Conservation (phyloP, 2,797 vertebrate species). For the Coranthus polyacanthus region DNA sequence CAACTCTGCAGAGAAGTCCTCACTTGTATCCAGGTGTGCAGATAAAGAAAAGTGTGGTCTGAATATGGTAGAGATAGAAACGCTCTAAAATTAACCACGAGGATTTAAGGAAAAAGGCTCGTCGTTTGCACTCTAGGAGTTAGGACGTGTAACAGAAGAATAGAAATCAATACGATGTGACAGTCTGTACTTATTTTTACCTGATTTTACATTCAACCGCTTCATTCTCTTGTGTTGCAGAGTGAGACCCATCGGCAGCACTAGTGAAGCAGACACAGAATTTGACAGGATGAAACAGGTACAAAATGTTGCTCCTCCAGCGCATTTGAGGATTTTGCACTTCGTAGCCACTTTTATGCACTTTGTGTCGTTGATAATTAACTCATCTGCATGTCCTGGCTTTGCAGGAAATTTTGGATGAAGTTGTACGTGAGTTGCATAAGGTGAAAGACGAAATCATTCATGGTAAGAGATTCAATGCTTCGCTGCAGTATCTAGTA, state of each 20-base stretch:
- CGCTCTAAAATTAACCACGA: neutral
- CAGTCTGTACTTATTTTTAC: too few species aligned
- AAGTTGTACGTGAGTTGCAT: constrained; percentile 98
- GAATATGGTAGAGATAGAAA: constrained; percentile 9
- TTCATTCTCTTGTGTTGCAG: constrained; percentile 76
- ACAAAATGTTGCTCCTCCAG: constrained; percentile 21
- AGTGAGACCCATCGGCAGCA: constrained; percentile 94
- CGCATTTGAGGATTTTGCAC: too few species aligned
- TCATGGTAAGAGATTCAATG: constrained; percentile 87
- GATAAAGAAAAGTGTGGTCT: constrained; percentile 1
- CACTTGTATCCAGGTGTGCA: constrained; percentile 93
- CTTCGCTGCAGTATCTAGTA: neutral
- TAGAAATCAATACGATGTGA: too few species aligned
- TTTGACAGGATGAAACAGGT: constrained; percentile 99
- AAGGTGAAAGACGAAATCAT: constrained; percentile 99
- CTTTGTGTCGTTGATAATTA: neutral
- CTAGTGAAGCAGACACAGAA: constrained; percentile 93
- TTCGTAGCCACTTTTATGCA: too few species aligned
- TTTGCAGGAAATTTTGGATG: constrained; percentile 97
- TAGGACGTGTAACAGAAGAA: neutral
- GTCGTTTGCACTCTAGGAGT: neutral
- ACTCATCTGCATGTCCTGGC: constrained; percentile 6
- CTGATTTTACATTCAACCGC: neutral
- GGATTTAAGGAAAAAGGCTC: constrained; percentile 1
- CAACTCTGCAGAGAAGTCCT: constrained; percentile 96